These are phyloP conservation scores for Glossosoma conforme DNA, from an alignment of 1,140 invertebrate species.

Conservation along the genomic window DNA sequence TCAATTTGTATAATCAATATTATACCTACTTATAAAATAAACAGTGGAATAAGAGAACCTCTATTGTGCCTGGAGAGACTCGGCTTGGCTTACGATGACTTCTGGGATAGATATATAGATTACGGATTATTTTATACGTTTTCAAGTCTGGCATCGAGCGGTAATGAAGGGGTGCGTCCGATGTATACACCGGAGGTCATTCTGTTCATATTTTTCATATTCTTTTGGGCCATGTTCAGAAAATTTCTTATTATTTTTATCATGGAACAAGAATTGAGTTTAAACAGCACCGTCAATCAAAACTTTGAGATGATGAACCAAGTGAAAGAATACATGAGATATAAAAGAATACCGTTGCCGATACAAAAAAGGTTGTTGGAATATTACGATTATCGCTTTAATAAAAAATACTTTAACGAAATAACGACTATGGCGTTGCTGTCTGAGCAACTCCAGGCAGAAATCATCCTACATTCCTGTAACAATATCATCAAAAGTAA, in stretches of 20 bases:
- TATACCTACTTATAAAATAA: background rate
- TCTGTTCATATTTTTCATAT: too few relatives aligned
- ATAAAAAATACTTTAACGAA: slow-evolving; percentile 16
- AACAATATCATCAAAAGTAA: slow-evolving; percentile 33
- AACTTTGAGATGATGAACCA: slow-evolving; percentile 17
- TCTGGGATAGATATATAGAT: slow-evolving; percentile 11
- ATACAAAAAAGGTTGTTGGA: slow-evolving; percentile 15
- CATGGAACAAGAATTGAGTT: slow-evolving; percentile 6
- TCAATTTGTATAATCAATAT: slow-evolving; percentile 6
- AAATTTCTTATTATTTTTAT: slow-evolving; percentile 4
- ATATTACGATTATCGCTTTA: slow-evolving; percentile 13
- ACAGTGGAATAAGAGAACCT: slow-evolving; percentile 1
- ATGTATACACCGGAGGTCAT: too few relatives aligned
- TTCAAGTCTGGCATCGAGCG: background rate
- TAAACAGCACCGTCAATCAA: slow-evolving; percentile 7
- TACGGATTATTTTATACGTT: background rate
- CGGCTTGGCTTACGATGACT: slow-evolving; percentile 4
- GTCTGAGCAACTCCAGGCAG: slow-evolving; percentile 36
- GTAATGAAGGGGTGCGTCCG: too few relatives aligned
- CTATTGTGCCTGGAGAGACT: slow-evolving; percentile 1
- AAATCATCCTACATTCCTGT: slow-evolving; percentile 35
- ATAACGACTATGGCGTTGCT: background rate
- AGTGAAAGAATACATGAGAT: slow-evolving; percentile 19
- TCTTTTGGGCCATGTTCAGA: background rate
- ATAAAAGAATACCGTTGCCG: slow-evolving; percentile 11